These are phyloP conservation scores for Thalassoma bifasciatum DNA, from an alignment of 2,113 vertebrate species.

Conservation along the genomic window DNA sequence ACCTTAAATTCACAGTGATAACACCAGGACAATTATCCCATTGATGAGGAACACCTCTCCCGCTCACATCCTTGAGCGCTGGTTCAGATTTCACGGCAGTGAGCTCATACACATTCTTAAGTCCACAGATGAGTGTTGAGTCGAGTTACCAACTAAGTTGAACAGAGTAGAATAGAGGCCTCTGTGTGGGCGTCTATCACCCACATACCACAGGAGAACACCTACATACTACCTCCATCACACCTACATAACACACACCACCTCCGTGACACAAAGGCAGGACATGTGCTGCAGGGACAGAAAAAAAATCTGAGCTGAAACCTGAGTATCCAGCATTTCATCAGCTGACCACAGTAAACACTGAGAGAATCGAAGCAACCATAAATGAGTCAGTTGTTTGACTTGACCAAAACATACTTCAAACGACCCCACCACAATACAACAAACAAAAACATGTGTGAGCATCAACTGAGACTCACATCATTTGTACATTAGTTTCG, in stretches of 20 bases:
- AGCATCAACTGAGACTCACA: constrained; percentile 3
- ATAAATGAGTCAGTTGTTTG: constrained; percentile 41
- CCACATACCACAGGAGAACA: constrained; percentile 62
- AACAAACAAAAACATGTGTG: constrained; percentile 30
- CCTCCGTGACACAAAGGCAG: constrained; percentile 26
- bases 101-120: constrained; percentile 29
- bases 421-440: constrained; percentile 45
- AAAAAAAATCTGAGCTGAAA: constrained; percentile 20
- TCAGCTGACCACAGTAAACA: constrained; percentile 40
- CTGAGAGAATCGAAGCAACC: constrained; percentile 16
- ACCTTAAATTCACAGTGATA: constrained; percentile 24
- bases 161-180: constrained; percentile 44
- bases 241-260: constrained; percentile 52
- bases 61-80: neutral
- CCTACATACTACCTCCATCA: constrained; percentile 55
- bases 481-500: constrained; percentile 27
- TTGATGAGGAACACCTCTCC: constrained; percentile 38
- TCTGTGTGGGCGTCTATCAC: constrained; percentile 62
- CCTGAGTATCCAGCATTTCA: constrained; percentile 21
- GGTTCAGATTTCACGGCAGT: constrained; percentile 28
- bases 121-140: constrained; percentile 10
- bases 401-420: constrained; percentile 47
- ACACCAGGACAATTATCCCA: constrained; percentile 39
- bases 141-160: constrained; percentile 14
- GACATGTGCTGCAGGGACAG: neutral